Evolutionary conservation across 2,113 vertebrate genomes (phyloP), one percentile per base, ranked within the genome.

Genomic region (Brachyistius frenatus): DNA sequence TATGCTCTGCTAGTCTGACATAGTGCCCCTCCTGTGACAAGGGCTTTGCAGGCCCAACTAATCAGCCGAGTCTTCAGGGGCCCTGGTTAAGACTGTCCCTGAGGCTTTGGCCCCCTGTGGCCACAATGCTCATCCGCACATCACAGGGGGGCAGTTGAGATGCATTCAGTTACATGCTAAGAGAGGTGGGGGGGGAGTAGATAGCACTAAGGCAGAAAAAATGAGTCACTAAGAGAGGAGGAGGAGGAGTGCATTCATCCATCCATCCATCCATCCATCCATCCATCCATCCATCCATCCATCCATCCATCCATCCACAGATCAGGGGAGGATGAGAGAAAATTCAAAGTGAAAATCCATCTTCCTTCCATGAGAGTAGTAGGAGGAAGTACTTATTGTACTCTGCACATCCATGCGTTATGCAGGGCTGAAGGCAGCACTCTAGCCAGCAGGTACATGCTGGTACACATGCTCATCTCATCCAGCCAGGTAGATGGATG

Each of bases 1-100:
- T 67, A 32, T 49, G 75, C 84, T 75, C 56, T 61, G 81, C 56
- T 84, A 73, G 78, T 83, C 84, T 75, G 85, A 83, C 80, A 82
- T 77, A 33, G 75, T 47, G 72, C 79, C 84, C 88, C 87, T 88
- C 84, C 86, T 80, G 83, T 78, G 73, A 86, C 83, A 77, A 71
- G 69, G 78, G 79, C 74, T 91, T 89, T 90, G 65, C 31, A 49
- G 78, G 74, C 87, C 78, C 55, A 39, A 63, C 73, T 87, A 88
- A 91, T 89, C 88, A 80, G 55, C 63, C 10, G 30, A 49, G 79
- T 65, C 89, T 56, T 81, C 44, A 47, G 84, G 86, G 81, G 69
- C 67, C 83, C 67, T 65, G 78, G 61, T 62, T 87, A 85, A 90
- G 75, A 62, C 76, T 36, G 74, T 85, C 89, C 87, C 86, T 0